phyloP scores from a whole-genome alignment of 2,797 vertebrate species.

The Anguilla megastoma region DNA sequence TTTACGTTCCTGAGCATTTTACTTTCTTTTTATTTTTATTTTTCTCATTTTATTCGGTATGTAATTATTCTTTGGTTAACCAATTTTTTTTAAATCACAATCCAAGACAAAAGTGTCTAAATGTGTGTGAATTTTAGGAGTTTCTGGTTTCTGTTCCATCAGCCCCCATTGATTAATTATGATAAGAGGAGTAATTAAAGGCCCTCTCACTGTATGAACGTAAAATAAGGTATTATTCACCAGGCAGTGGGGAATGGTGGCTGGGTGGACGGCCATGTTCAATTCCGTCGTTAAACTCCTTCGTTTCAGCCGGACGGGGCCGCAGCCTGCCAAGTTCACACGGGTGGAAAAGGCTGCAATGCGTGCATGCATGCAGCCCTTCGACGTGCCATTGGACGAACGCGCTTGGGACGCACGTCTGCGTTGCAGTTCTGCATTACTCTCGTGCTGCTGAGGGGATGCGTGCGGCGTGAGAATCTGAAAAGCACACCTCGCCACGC shows the following conservation, averaged over 20 bases:
- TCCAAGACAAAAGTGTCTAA: neutral
- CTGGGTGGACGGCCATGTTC: constrained; percentile 21
- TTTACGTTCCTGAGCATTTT: neutral
- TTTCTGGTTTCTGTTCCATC: neutral
- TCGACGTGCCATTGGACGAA: neutral
- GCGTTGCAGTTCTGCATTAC: neutral
- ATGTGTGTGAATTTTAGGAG: neutral
- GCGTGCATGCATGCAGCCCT: neutral
- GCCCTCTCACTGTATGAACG: constrained; percentile 19
- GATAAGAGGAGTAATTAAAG: constrained; percentile 29
- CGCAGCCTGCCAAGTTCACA: neutral
- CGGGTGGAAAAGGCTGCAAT: neutral
- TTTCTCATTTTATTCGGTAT: neutral
- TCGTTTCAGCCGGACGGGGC: neutral
- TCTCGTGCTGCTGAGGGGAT: neutral
- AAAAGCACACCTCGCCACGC: neutral
- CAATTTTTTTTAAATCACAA: neutral
- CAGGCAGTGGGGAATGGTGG: constrained; percentile 13
- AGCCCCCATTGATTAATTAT: constrained; percentile 30
- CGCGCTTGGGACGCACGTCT: neutral
- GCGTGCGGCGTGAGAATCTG: neutral
- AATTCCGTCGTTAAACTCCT: constrained; percentile 11
- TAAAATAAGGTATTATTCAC: constrained; percentile 34
- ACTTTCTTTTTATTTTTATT: neutral
- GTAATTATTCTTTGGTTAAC: neutral